Conservation (phyloP, 2,797 vertebrate species). For the Anniella stebbinsi region DNA sequence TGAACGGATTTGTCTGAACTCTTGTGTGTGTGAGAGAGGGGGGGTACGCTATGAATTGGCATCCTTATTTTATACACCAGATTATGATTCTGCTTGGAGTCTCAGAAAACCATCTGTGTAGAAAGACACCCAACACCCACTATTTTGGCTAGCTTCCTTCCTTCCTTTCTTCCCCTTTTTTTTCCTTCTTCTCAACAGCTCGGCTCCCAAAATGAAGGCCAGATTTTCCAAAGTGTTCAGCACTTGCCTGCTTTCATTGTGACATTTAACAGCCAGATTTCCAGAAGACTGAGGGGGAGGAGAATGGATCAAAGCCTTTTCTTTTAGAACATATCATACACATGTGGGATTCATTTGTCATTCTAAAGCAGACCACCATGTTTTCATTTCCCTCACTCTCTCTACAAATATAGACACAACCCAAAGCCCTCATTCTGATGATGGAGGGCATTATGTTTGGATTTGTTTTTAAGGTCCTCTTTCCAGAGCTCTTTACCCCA, state of each 20-base stretch:
- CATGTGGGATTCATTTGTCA: not conserved
- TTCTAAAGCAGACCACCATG: not conserved
- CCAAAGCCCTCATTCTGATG: not conserved
- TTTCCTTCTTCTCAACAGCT: not conserved
- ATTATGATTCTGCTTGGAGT: not conserved
- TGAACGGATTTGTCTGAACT: not conserved
- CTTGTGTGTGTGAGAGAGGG: not conserved
- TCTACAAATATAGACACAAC: not conserved
- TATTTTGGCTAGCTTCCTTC: not conserved
- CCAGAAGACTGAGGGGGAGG: not conserved
- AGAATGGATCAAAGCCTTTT: slow-evolving; percentile 4
- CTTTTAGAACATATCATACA: not conserved
- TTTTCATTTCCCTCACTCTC: not conserved
- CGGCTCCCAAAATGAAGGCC: slow-evolving; percentile 30
- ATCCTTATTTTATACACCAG: not conserved
- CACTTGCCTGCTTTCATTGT: slow-evolving; percentile 34
- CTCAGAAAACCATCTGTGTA: slow-evolving; percentile 6
- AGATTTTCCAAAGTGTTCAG: slow-evolving; percentile 28
- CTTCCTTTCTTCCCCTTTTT: not conserved
- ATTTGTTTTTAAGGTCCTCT: not conserved
- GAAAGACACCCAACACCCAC: not conserved
- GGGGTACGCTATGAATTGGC: not conserved
- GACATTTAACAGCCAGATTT: slow-evolving; percentile 42
- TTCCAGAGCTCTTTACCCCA: not conserved
- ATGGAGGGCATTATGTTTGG: not conserved